Evolutionary conservation across 2,797 vertebrate species (phyloP).

Genomic region (Lerista edwardsae): DNA sequence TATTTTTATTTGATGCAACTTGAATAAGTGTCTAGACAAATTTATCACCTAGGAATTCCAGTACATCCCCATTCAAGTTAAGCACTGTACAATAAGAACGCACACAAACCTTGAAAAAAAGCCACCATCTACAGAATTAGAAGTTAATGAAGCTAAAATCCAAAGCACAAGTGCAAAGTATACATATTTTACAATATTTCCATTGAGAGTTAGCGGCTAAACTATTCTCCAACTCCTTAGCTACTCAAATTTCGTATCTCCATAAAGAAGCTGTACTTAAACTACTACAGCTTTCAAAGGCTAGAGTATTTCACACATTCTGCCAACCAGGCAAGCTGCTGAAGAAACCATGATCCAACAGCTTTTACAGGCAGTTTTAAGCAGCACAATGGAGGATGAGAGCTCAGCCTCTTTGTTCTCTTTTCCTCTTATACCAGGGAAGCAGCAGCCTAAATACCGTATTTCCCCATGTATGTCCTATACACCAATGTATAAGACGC

Average conservation of each 20-base stretch:
- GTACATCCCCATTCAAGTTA: neutral
- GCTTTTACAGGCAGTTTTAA: neutral
- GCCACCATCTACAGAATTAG: neutral
- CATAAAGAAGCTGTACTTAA: neutral
- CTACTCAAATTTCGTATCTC: neutral
- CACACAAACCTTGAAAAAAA: neutral
- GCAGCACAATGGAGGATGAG: neutral
- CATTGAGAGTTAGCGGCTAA: neutral
- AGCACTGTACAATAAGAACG: neutral
- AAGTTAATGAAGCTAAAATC: neutral
- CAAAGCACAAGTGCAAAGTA: neutral
- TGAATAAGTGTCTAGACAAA: neutral
- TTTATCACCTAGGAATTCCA: neutral
- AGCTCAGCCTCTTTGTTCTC: neutral
- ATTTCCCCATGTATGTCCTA: too few species aligned
- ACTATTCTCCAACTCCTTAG: neutral
- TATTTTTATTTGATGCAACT: neutral
- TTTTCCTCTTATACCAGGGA: neutral
- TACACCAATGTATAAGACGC: too few species aligned
- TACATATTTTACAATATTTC: neutral
- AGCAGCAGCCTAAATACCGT: neutral
- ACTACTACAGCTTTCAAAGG: conserved; percentile 38
- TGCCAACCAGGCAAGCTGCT: conserved; percentile 43
- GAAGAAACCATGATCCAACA: neutral
- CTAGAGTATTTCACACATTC: conserved; percentile 17